Conservation (phyloP, 2,888 invertebrate genomes). For the Hyles lineata region DNA sequence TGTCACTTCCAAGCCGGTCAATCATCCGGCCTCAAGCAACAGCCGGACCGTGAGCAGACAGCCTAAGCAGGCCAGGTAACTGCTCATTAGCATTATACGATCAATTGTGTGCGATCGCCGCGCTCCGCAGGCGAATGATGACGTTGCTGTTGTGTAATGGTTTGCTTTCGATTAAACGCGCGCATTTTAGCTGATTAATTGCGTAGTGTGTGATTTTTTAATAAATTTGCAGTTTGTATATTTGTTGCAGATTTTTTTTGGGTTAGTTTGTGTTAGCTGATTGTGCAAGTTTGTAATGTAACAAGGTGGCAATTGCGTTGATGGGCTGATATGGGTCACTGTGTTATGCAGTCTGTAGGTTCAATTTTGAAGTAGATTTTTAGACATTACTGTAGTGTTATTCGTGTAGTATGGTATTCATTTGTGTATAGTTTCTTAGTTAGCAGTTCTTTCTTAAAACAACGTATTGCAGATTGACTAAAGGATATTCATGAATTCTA, state of each 20-base stretch:
- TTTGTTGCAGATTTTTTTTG: not conserved
- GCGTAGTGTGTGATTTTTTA: not conserved
- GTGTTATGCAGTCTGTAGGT: too few relatives aligned
- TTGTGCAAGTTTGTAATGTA: too few relatives aligned
- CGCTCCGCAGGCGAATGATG: conserved; percentile 54
- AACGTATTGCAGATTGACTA: too few relatives aligned
- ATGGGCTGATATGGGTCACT: too few relatives aligned
- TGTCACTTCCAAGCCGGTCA: not conserved
- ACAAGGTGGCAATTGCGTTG: too few relatives aligned
- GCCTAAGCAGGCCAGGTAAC: conserved; percentile 29
- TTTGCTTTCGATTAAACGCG: conserved; percentile 27
- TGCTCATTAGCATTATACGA: conserved; percentile 61
- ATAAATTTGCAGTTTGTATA: not conserved
- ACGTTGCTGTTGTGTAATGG: conserved; percentile 52
- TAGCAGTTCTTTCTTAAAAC: too few relatives aligned
- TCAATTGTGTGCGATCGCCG: conserved; percentile 52
- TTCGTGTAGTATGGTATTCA: too few relatives aligned
- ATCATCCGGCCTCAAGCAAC: not conserved
- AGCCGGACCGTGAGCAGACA: not conserved
- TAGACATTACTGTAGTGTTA: too few relatives aligned
- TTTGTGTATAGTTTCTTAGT: too few relatives aligned
- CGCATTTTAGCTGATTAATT: not conserved
- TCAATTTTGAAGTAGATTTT: too few relatives aligned
- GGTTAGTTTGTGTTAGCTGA: too few relatives aligned
- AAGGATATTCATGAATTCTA: too few relatives aligned